These are phyloP conservation scores for Limenitis camilla DNA, from an alignment of 2,888 invertebrate genomes.

Conservation along the genomic window DNA sequence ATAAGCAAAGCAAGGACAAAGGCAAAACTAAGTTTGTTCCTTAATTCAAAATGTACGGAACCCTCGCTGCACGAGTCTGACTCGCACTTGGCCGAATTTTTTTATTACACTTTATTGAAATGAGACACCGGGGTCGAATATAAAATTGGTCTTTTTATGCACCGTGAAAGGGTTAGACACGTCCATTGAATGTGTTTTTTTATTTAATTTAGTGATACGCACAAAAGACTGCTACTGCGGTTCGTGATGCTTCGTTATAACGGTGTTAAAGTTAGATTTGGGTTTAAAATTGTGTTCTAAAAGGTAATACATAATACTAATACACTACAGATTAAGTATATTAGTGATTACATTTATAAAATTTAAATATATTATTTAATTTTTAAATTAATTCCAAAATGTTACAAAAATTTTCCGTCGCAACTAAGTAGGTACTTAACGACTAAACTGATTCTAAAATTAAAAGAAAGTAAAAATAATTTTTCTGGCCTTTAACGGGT, in stretches of 20 bases:
- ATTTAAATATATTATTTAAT: too few species aligned
- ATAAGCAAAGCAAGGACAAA: too few species aligned
- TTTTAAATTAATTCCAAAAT: too few species aligned
- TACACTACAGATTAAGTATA: background rate
- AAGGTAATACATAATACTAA: background rate
- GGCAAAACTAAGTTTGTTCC: too few species aligned
- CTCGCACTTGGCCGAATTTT: slow-evolving; percentile 18
- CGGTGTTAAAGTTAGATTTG: slow-evolving; percentile 63
- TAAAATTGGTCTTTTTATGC: slow-evolving; percentile 66
- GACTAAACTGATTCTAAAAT: too few species aligned
- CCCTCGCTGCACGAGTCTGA: too few species aligned
- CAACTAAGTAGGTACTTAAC: too few species aligned
- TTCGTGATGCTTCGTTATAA: slow-evolving; percentile 63
- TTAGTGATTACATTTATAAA: background rate
- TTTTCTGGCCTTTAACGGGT: too few species aligned
- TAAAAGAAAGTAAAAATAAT: too few species aligned
- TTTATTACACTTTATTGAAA: slow-evolving; percentile 67
- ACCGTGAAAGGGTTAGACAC: slow-evolving; percentile 28
- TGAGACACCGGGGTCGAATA: slow-evolving; percentile 71
- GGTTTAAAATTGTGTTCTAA: slow-evolving; percentile 33
- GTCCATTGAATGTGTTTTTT: slow-evolving; percentile 49
- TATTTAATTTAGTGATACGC: slow-evolving; percentile 25
- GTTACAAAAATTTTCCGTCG: too few species aligned
- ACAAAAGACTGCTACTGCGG: slow-evolving; percentile 57
- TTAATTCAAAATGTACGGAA: too few species aligned